Conservation (phyloP, 2,888 invertebrate species). For the Crossocerus cetratus region DNA sequence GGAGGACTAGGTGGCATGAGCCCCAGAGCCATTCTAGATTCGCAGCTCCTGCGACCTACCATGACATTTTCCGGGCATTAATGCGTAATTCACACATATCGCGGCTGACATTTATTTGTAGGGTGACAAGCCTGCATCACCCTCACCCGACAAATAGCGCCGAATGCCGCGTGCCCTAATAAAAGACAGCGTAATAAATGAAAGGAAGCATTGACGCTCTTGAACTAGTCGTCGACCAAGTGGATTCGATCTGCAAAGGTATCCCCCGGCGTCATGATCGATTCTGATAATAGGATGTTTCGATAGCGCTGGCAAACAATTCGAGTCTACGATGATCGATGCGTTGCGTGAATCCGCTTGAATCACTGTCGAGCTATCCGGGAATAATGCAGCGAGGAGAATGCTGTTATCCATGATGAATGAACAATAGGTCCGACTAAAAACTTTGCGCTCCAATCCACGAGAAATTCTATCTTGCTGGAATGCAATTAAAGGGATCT, state of each 20-base stretch:
- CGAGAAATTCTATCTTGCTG: background rate
- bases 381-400: too few relatives aligned
- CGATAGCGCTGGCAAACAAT: background rate
- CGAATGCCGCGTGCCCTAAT: background rate
- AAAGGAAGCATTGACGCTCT: background rate
- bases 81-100: too few relatives aligned
- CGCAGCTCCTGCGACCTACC: too few relatives aligned
- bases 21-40: too few relatives aligned
- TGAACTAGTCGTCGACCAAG: background rate
- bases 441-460: background rate
- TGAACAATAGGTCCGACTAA: too few relatives aligned
- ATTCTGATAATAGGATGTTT: slow-evolving; percentile 5
- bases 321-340: background rate
- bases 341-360: background rate
- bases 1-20: too few relatives aligned
- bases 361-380: too few relatives aligned
- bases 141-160: background rate
- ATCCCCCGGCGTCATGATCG: background rate
- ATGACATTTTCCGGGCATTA: too few relatives aligned
- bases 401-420: too few relatives aligned
- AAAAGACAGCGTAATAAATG: background rate
- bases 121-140: too few relatives aligned
- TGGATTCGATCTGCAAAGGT: background rate
- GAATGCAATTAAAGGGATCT: background rate
- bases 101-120: too few relatives aligned